Base-by-base conservation (phyloP, 2,888 invertebrate species). In the Psylliodes chrysocephalus region DNA sequence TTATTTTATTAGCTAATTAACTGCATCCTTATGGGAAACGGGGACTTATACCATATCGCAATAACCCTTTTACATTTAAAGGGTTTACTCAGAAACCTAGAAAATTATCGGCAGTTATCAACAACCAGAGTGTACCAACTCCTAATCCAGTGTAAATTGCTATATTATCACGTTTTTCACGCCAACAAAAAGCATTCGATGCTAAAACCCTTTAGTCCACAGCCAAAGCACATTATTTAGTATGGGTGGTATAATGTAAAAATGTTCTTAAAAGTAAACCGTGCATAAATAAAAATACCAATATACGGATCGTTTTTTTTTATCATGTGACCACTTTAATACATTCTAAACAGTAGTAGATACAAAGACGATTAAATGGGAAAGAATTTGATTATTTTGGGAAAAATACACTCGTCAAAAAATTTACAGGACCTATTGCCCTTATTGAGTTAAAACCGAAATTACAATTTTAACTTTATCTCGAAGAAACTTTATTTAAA, bases 101-200 rank as follows among this genome's bases (percentile, higher is more conserved):
- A 49, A 49, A 49, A 49, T 49, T 49, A 49, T 49, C 49, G 49
- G 49, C 15, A 30, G 49, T 49, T 49, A 49, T 46, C 42, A 42
- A n/a, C n/a, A n/a, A 10, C 42, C 49, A 19, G 28, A 49, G 14
- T 49, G 49, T 49, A 46, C 30, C 47, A 14, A 47, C 35, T 35
- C 35, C 18, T 47, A 47, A 57, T 47, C 47, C 47, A 59, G 59
- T 59, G 59, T 15, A 59, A 59, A 59, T 49, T 38, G 49, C 59
- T 59, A 40, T 40, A 59, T 59, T 59, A 59, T 59, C 59, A 35
- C 59, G 59, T 59, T 59, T 59, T 59, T 46, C 40, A 35, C 17
- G 40, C 40, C 28, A 10, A 8, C 28, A 49, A 49, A 49, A 49
- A 38, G 19, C 49, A 25, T 22, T 7, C 35, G 28, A 40, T 22